Evolutionary conservation across 2,888 invertebrate species (phyloP), one percentile per base, ranked within the genome.

Genomic region (Tenthredo notha): DNA sequence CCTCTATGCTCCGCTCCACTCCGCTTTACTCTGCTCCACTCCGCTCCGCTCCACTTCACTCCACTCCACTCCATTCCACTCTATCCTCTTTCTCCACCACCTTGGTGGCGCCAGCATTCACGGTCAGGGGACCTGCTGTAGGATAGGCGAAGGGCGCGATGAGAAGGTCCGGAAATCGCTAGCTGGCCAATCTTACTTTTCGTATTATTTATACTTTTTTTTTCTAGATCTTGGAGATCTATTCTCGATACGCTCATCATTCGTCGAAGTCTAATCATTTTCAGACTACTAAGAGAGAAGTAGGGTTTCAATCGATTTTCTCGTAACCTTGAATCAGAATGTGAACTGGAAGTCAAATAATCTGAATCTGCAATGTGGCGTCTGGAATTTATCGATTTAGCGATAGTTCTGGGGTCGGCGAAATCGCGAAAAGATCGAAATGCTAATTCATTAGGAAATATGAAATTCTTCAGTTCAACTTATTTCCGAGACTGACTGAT

Each of bases 71-170:
- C 40, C 58, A 54, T 3, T n/a, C 47, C 15, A 50, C 25, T 21
- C 61, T 54, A n/a, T 50, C 72, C 84, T 78, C 72, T 61, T 82
- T 50, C 70, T 74, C 77, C 70, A 70, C 54, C 65, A 84, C 75
- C 75, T 84, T 75, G 77, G 65, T 65, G 75, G 74, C 84, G 85
- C 84, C 84, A 72, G 72, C 75, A 65, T 72, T 65, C 85, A 74
- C 78, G 67, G 72, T 75, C 84, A 83, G 47, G 37, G 61, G 40
- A 80, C 85, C 75, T 33, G 84, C 84, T 83, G 65, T 50, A 83
- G 29, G 83, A 84, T 85, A 85, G 84, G 78, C 65, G 85, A 54
- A 84, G 75, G 84, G 72, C 61, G 61, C 54, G 58, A 72, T 25
- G 70, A 29, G 83, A 15, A 18, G 37, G 82, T 21, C 58, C 58